Evolutionary conservation across 1,140 invertebrate species (phyloP).

Genomic region (Glomeris maerens): DNA sequence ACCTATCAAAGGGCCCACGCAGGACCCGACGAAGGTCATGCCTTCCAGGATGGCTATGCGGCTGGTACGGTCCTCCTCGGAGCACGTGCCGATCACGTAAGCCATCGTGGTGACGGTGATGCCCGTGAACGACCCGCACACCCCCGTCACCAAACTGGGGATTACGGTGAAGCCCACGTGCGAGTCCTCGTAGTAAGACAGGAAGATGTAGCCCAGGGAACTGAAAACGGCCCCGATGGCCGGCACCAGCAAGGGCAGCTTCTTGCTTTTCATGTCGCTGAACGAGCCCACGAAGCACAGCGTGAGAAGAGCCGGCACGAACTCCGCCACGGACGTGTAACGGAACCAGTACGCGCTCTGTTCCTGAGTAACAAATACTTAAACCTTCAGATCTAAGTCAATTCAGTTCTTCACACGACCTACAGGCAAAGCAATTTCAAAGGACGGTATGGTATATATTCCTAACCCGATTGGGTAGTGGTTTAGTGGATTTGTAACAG

Average conservation of each 20-base stretch:
- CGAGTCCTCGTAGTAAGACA: slow-evolving; percentile 26
- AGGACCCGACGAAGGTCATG: slow-evolving; percentile 35
- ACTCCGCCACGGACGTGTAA: slow-evolving; percentile 29
- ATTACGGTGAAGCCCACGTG: slow-evolving; percentile 28
- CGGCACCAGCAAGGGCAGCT: slow-evolving; percentile 34
- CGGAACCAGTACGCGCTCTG: slow-evolving; percentile 30
- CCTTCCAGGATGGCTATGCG: slow-evolving; percentile 35
- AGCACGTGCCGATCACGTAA: slow-evolving; percentile 31
- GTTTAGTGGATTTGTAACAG: too few species aligned
- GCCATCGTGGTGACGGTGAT: slow-evolving; percentile 35
- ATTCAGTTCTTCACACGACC: too few species aligned
- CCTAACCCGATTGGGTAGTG: too few species aligned
- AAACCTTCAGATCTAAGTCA: too few species aligned
- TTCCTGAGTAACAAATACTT: too few species aligned
- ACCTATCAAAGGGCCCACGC: slow-evolving; percentile 30
- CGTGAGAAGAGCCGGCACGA: slow-evolving; percentile 30
- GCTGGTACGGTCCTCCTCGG: slow-evolving; percentile 26
- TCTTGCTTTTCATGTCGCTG: slow-evolving; percentile 32
- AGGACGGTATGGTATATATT: too few species aligned
- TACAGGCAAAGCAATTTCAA: too few species aligned
- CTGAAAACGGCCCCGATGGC: slow-evolving; percentile 29
- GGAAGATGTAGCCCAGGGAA: slow-evolving; percentile 28
- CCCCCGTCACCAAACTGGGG: slow-evolving; percentile 30
- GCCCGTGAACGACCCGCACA: slow-evolving; percentile 32
- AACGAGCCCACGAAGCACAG: slow-evolving; percentile 30